Base-by-base conservation (phyloP, 2,113 vertebrate species). In the Hydrolagus affinis region DNA sequence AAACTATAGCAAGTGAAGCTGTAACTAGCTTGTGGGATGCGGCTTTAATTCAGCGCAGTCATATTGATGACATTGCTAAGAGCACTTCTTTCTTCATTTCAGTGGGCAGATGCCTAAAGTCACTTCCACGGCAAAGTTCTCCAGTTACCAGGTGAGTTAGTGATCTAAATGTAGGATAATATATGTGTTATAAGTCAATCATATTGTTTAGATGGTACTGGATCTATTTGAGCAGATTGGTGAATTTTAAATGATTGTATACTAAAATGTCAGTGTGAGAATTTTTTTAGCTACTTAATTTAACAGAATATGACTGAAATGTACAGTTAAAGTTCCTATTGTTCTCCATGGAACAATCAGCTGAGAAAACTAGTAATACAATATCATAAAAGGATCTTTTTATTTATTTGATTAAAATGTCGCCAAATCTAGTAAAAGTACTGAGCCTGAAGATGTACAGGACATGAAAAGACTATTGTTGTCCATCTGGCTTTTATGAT, bases 131-230 rank as follows among this genome's bases (percentile, higher is more conserved):
- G 25, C 8, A 0, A 83, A 83, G 78, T 66, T 83, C 60, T 83
- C 78, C 78, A 83, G 78, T 83, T 83, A 66, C 78, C 78, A 83
- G 78, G 78, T 83, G 78, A 83, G 78, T 2, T 66, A 83, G 10
- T 66, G 21, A 44, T 6, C 44, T 44, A 15, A 83, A 83, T 80
- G 15, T 19, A 28, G 2, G n/a, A 12, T 60, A 14, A 44, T 44
- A 44, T 44, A 44, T 44, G 44, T 44, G 1, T 44, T 44, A n/a
- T 44, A 44, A 44, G 44, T 44, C 44, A 44, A 6, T 44, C 1
- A 44, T 3, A 44, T 44, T 44, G 44, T 44, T 44, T 44, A 44
- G 2, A 44, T 44, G 44, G 44, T 44, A 44, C 44, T 44, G 44
- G 44, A 3, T 44, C 44, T 44, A 44, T 44, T 44, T 44, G 44